phyloP scores from a whole-genome alignment of 2,113 vertebrate species.

The Machaerirhynchus nigripectus region DNA sequence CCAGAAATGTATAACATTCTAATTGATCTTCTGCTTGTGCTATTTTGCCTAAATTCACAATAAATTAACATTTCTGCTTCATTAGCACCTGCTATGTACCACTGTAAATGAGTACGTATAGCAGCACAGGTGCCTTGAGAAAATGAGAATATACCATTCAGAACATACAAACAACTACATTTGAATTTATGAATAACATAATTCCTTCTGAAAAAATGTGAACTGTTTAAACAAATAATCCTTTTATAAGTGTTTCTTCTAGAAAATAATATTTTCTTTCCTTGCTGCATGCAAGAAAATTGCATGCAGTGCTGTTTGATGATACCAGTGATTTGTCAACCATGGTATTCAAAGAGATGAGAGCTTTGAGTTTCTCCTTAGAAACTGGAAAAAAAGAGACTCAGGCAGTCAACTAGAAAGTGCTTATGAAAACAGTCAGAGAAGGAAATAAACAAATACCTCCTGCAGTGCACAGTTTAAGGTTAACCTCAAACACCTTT shows the following conservation, averaged over 20 bases:
- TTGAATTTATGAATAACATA: neutral
- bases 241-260: neutral
- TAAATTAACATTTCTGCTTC: neutral
- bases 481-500: neutral
- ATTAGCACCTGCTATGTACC: neutral
- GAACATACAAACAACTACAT: neutral
- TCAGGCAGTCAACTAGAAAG: neutral
- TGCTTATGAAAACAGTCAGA: neutral
- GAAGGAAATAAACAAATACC: neutral
- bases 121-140: neutral
- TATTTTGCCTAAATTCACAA: neutral
- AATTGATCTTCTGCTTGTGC: neutral
- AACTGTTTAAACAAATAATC: neutral
- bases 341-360: neutral
- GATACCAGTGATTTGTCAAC: neutral
- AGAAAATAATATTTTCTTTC: neutral
- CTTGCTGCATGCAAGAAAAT: no score
- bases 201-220: constrained; percentile 21
- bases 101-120: neutral
- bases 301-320: neutral
- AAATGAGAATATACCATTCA: neutral
- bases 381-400: neutral
- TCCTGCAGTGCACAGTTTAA: neutral
- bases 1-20: neutral
- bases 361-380: neutral